Percentiles rank a stretch among this genome's conserved stretches.
phyloP scores from a whole-genome alignment of 1,140 invertebrate species.

The Subanguina moxae region DNA sequence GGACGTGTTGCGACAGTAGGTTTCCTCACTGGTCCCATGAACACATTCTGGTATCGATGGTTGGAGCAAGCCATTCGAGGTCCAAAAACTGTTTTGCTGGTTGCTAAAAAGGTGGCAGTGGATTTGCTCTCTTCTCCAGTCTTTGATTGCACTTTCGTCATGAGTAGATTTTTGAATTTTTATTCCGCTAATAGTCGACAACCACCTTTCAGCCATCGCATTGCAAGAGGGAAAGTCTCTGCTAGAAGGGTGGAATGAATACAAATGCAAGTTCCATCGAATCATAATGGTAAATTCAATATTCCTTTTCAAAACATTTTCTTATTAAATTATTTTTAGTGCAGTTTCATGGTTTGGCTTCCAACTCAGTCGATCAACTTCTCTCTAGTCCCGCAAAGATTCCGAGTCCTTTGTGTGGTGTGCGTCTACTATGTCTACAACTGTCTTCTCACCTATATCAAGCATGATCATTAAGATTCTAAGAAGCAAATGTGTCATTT shows the following conservation, averaged over 20 bases:
- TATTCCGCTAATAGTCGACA: too few species aligned
- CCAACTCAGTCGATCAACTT: background rate
- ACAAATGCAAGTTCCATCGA: background rate
- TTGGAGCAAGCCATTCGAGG: background rate
- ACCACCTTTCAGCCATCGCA: too few species aligned
- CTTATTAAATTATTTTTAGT: background rate
- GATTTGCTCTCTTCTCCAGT: background rate
- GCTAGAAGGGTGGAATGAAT: background rate
- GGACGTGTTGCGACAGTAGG: background rate
- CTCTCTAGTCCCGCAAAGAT: background rate
- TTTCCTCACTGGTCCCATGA: background rate
- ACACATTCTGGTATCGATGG: constrained; percentile 1
- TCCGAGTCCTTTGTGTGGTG: background rate
- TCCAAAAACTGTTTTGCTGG: background rate
- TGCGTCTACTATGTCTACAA: background rate
- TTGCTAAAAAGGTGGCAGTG: background rate
- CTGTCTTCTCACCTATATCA: background rate
- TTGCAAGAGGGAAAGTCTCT: background rate
- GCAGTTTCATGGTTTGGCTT: background rate
- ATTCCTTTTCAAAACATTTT: too few species aligned
- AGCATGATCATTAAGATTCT: too few species aligned
- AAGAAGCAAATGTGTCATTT: too few species aligned
- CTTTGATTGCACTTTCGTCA: background rate
- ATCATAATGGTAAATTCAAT: too few species aligned
- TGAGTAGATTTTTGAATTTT: too few species aligned